A percentile compares a stretch with the other conserved stretches of the same genome.
Conservation (phyloP, 2,113 vertebrate species). For the Sinosuthora webbiana region DNA sequence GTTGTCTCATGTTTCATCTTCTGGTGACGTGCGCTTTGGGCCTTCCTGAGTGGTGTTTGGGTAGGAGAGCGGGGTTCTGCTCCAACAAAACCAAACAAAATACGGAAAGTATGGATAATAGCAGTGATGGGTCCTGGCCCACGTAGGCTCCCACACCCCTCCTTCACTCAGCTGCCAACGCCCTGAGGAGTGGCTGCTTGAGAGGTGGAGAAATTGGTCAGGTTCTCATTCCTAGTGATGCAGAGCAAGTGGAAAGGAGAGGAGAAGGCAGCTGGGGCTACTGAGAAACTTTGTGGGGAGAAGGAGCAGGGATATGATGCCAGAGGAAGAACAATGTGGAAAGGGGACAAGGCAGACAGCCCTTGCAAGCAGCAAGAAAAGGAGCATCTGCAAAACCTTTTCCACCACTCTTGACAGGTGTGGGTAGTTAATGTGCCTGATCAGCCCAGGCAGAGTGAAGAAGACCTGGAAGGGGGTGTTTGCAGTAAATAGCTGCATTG, state of each 20-base stretch:
- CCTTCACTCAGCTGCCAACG: not conserved
- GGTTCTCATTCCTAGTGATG: not conserved
- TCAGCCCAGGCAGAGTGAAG: not conserved
- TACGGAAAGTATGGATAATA: constrained; percentile 15
- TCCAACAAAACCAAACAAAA: constrained; percentile 11
- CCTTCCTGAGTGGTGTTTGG: not conserved
- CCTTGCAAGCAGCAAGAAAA: not conserved
- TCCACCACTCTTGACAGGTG: rapidly evolving
- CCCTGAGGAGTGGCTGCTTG: not conserved
- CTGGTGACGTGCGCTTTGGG: not conserved
- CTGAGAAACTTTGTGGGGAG: not conserved
- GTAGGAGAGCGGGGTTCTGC: not conserved
- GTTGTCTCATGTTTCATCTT: not conserved
- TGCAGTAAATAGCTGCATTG: not conserved
- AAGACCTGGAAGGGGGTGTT: not conserved
- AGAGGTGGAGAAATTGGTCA: not conserved
- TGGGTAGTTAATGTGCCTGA: not conserved
- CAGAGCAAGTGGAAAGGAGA: not conserved
- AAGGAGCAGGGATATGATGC: not conserved
- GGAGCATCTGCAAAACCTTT: not conserved
- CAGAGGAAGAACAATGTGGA: not conserved
- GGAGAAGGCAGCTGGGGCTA: not conserved
- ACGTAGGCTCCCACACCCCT: not conserved
- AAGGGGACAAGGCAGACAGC: not conserved
- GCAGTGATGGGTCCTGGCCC: not conserved